Evolutionary conservation across 2,888 invertebrate genomes (phyloP).

Genomic region (Julus scandinavius): DNA sequence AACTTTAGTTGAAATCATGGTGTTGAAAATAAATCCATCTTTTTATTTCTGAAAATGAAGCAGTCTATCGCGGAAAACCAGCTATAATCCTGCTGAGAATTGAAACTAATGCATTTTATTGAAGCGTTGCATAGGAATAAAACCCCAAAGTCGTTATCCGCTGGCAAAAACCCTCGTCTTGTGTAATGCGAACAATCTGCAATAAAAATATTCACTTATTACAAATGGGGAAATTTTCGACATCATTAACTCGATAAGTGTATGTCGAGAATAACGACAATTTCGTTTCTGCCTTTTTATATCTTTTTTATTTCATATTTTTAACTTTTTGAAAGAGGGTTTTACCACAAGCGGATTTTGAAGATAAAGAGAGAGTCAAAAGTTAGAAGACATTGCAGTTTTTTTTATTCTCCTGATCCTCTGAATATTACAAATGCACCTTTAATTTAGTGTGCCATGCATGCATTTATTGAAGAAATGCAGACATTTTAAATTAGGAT

Average conservation of each 20-base stretch:
- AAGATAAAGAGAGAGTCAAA: not conserved
- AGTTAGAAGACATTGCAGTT: not conserved
- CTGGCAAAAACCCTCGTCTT: conserved; percentile 31
- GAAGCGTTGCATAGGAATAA: conserved; percentile 30
- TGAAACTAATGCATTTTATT: conserved; percentile 46
- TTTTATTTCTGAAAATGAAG: conserved; percentile 45
- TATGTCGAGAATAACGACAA: conserved; percentile 38
- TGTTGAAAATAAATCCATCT: conserved; percentile 45
- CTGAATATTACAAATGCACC: no score
- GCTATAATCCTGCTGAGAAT: conserved; percentile 43
- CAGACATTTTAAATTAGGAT: no score
- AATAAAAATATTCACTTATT: conserved; percentile 46
- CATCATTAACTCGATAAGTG: conserved; percentile 50
- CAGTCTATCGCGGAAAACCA: conserved; percentile 11
- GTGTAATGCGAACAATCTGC: conserved; percentile 40
- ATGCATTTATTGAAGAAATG: no score
- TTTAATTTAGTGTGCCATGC: no score
- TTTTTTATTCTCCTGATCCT: no score
- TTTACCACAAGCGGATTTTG: conserved; percentile 12
- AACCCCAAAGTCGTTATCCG: conserved; percentile 40
- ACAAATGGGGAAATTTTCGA: conserved; percentile 49
- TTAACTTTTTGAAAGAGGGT: conserved; percentile 17
- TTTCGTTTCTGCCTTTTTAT: conserved; percentile 46
- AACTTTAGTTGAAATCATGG: conserved; percentile 17
- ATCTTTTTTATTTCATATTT: conserved; percentile 38